A percentile compares a stretch with the other conserved stretches of the same genome.
Evolutionary conservation across 1,140 invertebrate species (phyloP).

Genomic region (Caenorhabditis tropicalis): DNA sequence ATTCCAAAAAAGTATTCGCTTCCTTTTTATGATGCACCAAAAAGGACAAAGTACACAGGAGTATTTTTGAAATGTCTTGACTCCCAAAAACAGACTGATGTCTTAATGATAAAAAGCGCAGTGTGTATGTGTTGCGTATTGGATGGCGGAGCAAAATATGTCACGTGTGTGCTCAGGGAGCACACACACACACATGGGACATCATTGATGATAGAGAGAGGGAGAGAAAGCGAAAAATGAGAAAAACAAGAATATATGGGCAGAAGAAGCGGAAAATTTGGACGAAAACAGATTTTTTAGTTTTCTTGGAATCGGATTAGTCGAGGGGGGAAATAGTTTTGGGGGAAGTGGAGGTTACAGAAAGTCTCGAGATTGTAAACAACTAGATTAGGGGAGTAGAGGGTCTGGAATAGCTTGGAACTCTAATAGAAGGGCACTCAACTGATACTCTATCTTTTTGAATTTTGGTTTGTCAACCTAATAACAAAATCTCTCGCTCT

Average conservation of each 20-base stretch:
- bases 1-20: no score
- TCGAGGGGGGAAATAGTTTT: not conserved
- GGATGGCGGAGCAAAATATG: not conserved
- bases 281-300: not conserved
- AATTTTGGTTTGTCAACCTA: no score
- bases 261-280: not conserved
- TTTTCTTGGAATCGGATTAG: no score
- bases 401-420: no score
- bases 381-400: not conserved
- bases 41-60: not conserved
- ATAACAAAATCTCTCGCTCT: no score
- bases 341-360: no score
- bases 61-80: no score
- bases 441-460: no score
- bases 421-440: no score
- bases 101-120: not conserved
- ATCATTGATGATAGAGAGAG: not conserved
- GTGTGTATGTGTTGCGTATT: not conserved
- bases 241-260: not conserved
- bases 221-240: not conserved
- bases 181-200: constrained; percentile 4
- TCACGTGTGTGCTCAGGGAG: constrained; percentile 18
- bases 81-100: not conserved
- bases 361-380: no score
- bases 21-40: not conserved